Percentiles rank a stretch among this genome's conserved stretches.
phyloP scores from a whole-genome alignment of 2,888 invertebrate species.

The Acanthacorydalis orientalis region DNA sequence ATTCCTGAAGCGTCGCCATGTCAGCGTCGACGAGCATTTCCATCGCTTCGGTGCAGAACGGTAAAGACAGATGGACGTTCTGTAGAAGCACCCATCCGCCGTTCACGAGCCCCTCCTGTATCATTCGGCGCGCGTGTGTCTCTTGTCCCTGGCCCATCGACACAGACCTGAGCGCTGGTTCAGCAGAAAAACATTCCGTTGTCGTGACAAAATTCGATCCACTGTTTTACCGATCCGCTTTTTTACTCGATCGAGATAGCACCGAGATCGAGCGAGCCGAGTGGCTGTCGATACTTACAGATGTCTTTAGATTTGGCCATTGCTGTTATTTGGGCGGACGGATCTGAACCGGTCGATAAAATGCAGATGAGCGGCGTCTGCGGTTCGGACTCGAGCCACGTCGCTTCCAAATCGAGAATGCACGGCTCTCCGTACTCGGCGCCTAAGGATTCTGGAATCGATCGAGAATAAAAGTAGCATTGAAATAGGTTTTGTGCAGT shows the following conservation, averaged over 20 bases:
- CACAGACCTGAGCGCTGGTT: conserved; percentile 57
- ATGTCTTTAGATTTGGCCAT: conserved; percentile 76
- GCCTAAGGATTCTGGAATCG: conserved; percentile 54
- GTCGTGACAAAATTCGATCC: too few species aligned
- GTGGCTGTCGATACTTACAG: conserved; percentile 46
- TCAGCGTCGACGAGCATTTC: conserved; percentile 76
- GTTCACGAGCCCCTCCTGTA: conserved; percentile 1
- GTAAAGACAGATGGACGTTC: conserved; percentile 89
- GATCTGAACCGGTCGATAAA: conserved; percentile 89
- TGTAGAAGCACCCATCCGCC: conserved; percentile 92
- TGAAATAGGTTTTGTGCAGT: too few species aligned
- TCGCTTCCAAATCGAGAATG: conserved; percentile 78
- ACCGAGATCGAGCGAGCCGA: too few species aligned
- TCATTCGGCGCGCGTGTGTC: conserved; percentile 19
- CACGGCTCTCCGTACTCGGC: conserved; percentile 80
- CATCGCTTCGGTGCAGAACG: conserved; percentile 86
- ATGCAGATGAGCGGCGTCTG: conserved; percentile 82
- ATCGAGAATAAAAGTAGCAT: not conserved
- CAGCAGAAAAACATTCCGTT: not conserved
- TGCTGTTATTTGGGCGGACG: conserved; percentile 80
- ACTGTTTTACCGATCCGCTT: too few species aligned
- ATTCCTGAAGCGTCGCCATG: conserved; percentile 45
- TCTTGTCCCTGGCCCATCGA: conserved; percentile 99
- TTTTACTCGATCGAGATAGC: too few species aligned
- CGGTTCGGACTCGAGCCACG: conserved; percentile 80